Percentiles rank a stretch among this genome's conserved stretches.
These are phyloP conservation scores for Camponotus fellah DNA, from an alignment of 2,888 invertebrate species.

Conservation along the genomic window DNA sequence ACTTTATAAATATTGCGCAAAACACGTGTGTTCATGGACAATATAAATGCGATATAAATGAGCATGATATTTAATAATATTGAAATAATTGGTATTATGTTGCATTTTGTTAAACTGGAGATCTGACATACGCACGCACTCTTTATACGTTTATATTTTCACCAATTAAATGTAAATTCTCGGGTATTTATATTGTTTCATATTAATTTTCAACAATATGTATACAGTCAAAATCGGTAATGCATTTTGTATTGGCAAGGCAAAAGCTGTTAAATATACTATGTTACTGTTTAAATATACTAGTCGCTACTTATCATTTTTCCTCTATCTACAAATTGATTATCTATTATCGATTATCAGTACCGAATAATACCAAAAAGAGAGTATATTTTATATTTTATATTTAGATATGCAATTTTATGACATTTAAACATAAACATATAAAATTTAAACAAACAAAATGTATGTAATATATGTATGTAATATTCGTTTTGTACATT, in stretches of 20 bases:
- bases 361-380: too few relatives aligned
- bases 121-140: conserved; percentile 56
- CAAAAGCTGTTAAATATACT: conserved; percentile 6
- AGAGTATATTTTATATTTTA: background rate
- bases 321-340: background rate
- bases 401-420: background rate
- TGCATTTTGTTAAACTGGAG: conserved; percentile 56
- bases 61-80: conserved; percentile 57
- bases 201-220: conserved; percentile 55
- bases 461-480: too few relatives aligned
- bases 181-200: conserved; percentile 52
- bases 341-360: background rate
- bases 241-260: conserved; percentile 27
- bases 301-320: background rate
- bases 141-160: conserved; percentile 56
- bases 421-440: too few relatives aligned
- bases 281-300: conserved; percentile 15
- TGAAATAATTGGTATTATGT: conserved; percentile 56
- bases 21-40: conserved; percentile 29
- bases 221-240: conserved; percentile 51
- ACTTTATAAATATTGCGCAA: conserved; percentile 36
- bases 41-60: conserved; percentile 55
- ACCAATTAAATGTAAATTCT: conserved; percentile 55
- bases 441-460: background rate
- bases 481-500: background rate